Base-by-base conservation (phyloP, 1,140 invertebrate species). In the Ips typographus region DNA sequence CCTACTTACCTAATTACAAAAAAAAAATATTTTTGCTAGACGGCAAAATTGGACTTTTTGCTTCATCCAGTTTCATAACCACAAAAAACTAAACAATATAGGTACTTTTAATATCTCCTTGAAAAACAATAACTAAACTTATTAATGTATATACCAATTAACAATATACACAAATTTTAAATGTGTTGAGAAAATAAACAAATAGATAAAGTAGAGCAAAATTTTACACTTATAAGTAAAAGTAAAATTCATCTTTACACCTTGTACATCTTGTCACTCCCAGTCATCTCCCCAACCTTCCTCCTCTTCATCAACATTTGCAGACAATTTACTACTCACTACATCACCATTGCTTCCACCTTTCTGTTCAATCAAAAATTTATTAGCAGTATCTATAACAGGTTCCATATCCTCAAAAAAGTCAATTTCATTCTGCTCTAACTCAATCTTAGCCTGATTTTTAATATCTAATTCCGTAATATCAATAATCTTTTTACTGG, bases 341-440 rank as follows among this genome's bases (percentile, higher is more conserved):
- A 65, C 41, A 57, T 63, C 37, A 65, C 56, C 62, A 36, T 40
- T 59, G 47, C 69, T 68, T 43, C 72, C 68, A 52, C 39, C 52
- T 42, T 22, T 56, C 8, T 73, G 70, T 38, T 70, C 63, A 57
- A 79, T 68, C 40, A 79, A 39, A 72, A 71, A 79, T 59, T 74
- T 77, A 49, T 83, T 84, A 5, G 87, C 83, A 72, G 86, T 87
- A 56, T 90, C 85, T 73, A 94, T 92, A 3, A 92, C 85, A 3
- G 92, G 92, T 73, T 89, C 89, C 92, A 94, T 94, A 76, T 93
- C 92, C 60, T 88, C 89, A 74, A 94, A 94, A 72, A 91, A 92
- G 76, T 93, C 89, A 74, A 90, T 83, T 67, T 90, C 88, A 64
- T 88, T 84, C 37, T 81, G 79, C 36, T 84, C 81, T 2, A 76